Evolutionary conservation across 2,797 vertebrate species (phyloP).

Genomic region (Calcarius lapponicus): DNA sequence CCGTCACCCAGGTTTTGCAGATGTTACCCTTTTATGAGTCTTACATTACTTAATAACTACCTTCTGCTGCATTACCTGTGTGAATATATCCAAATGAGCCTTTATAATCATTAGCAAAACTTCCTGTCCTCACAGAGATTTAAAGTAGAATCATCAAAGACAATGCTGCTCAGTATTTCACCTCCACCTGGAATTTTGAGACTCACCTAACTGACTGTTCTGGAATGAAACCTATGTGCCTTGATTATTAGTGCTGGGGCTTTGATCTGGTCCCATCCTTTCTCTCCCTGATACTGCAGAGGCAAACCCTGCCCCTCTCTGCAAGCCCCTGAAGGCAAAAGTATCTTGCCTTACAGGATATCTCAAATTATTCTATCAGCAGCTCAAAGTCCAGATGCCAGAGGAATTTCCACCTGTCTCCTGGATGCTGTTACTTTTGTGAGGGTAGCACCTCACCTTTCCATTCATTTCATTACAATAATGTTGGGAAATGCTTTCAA

Average conservation of each 20-base stretch:
- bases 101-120: not conserved
- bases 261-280: not conserved
- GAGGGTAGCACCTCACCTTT: not conserved
- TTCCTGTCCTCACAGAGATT: not conserved
- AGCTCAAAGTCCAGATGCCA: not conserved
- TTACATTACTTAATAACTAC: not conserved
- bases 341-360: fast-evolving
- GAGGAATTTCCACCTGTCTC: not conserved
- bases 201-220: not conserved
- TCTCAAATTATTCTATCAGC: not conserved
- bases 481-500: not conserved
- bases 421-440: not conserved
- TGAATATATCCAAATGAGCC: not conserved
- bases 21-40: not conserved
- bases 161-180: not conserved
- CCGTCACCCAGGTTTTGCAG: not conserved
- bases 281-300: not conserved
- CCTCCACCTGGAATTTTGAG: not conserved
- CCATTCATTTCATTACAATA: not conserved
- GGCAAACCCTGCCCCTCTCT: not conserved
- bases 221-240: not conserved
- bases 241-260: not conserved
- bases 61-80: not conserved
- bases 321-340: not conserved
- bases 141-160: not conserved